phyloP scores from a whole-genome alignment of 2,888 invertebrate genomes.

The Bugula neritina region DNA sequence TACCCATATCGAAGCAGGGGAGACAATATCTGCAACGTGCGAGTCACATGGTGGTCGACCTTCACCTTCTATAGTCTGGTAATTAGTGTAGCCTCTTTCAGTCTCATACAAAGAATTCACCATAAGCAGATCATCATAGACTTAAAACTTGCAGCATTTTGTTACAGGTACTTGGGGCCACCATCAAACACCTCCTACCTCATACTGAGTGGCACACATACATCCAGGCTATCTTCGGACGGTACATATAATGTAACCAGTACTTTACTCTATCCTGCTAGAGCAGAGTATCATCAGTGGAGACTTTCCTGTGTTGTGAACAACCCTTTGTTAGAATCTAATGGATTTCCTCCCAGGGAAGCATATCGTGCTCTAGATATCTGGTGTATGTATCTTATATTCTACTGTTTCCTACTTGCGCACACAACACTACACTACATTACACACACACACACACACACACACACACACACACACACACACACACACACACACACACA shows the following conservation, averaged over 20 bases:
- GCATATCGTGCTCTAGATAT: not conserved
- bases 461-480: no score
- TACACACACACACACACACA: no score
- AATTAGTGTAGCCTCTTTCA: no score
- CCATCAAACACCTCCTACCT: not conserved
- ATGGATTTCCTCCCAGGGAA: not conserved
- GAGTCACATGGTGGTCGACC: not conserved
- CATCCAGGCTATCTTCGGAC: not conserved
- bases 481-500: no score
- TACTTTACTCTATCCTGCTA: not conserved
- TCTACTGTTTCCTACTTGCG: no score
- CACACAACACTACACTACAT: no score
- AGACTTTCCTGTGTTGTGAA: not conserved
- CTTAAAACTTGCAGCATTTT: not conserved
- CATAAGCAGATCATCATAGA: not conserved
- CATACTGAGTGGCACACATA: not conserved
- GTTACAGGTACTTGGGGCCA: constrained; percentile 12
- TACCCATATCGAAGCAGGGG: not conserved
- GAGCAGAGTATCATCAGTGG: not conserved
- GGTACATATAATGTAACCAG: constrained; percentile 7
- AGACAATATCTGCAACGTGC: not conserved
- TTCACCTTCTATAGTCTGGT: not conserved
- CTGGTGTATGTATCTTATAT: not conserved
- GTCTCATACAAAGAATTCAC: no score
- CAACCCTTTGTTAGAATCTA: not conserved